Base-by-base conservation (phyloP, 2,797 vertebrate species). In the Pseudomugil tenellus region DNA sequence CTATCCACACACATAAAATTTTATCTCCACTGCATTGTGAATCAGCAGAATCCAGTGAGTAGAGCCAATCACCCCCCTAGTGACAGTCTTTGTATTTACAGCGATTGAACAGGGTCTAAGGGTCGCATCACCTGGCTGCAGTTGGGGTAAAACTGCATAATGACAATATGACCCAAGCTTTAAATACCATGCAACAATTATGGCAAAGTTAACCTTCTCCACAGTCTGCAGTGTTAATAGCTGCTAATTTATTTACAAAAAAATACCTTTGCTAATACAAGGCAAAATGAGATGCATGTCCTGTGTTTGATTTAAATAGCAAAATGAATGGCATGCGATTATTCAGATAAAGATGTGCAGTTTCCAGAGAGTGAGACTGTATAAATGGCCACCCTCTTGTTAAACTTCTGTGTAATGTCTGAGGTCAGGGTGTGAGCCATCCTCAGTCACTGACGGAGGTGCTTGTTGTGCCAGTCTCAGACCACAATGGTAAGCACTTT, bases 391-490 rank as follows among this genome's bases (percentile, higher is more conserved):
- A 28, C 57, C 67, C 17, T 81, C 56, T 41, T 63, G 61, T 86
- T 81, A 85, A 75, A 67, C 72, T 60, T 76, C 76, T 67, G 34
- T 73, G 76, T 61, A 72, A 63, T 49, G 83, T 86, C 80, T 86
- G 87, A 76, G 79, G 70, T 83, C 67, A 81, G 72, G 67, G 70
- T 78, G 80, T 79, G 74, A 80, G 74, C 74, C 32, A 34, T 85
- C 70, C 82, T 81, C 58, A 76, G 76, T 26, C 55, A 75, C 73
- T 77, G 64, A 66, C 56, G 53, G 71, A 70, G 83, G 76, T 86
- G 75, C 80, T 62, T 88, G 77, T 81, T 86, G 72, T 26, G 23
- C 70, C 34, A 59, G 77, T 70, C 87, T 74, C 56, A 77, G 71
- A 84, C 78, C 60, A 7, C 80, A 70, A 80, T 74, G 68, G 67